These are phyloP conservation scores for Augochlora pura DNA, from an alignment of 1,140 invertebrate genomes.

Conservation along the genomic window DNA sequence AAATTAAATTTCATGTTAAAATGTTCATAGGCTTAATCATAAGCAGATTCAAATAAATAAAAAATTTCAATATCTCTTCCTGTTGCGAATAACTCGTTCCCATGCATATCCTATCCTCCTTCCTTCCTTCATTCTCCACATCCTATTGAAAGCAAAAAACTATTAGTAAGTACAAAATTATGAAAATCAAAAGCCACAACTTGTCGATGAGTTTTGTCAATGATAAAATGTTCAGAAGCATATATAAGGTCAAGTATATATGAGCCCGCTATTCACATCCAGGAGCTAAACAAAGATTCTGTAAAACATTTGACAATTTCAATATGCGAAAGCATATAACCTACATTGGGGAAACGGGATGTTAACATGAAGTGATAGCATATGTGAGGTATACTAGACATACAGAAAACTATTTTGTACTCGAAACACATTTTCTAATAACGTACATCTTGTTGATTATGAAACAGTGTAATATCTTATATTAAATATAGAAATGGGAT, in stretches of 20 bases:
- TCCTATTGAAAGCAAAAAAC: slow-evolving; percentile 80
- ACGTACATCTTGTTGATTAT: slow-evolving; percentile 27
- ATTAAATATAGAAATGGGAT: slow-evolving; percentile 42
- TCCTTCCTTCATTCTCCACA: slow-evolving; percentile 70
- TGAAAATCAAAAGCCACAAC: slow-evolving; percentile 66
- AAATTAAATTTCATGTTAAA: slow-evolving; percentile 59
- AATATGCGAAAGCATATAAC: slow-evolving; percentile 64
- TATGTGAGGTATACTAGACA: slow-evolving; percentile 53
- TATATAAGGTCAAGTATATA: slow-evolving; percentile 64
- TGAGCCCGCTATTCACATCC: slow-evolving; percentile 65
- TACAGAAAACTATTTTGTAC: slow-evolving; percentile 54
- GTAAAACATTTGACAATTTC: slow-evolving; percentile 67
- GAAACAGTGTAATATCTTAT: slow-evolving; percentile 52
- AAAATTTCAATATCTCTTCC: slow-evolving; percentile 69
- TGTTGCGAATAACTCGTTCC: slow-evolving; percentile 74
- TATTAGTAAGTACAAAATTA: slow-evolving; percentile 79
- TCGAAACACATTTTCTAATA: slow-evolving; percentile 50
- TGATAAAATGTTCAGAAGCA: slow-evolving; percentile 60
- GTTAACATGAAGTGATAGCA: slow-evolving; percentile 56
- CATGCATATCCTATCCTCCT: slow-evolving; percentile 78
- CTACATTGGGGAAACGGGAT: slow-evolving; percentile 60
- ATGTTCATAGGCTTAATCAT: slow-evolving; percentile 62
- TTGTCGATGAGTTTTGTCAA: slow-evolving; percentile 58
- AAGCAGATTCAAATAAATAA: slow-evolving; percentile 68
- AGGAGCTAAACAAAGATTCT: slow-evolving; percentile 69